phyloP scores from a whole-genome alignment of 1,140 invertebrate genomes.

The Nylanderia fulva region DNA sequence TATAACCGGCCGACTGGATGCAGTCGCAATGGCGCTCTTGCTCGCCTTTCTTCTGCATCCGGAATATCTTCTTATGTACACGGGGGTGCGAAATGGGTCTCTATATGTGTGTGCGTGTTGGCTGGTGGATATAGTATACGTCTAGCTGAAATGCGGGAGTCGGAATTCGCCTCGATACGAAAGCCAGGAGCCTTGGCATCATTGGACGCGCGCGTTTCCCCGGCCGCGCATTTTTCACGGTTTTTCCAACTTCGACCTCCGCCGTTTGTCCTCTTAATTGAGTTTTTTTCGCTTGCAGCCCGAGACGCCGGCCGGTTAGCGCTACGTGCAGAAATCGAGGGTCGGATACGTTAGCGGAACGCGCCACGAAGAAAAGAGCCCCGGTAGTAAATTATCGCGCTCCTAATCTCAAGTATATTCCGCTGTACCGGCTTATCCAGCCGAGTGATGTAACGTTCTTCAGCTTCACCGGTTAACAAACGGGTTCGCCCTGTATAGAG shows the following conservation, averaged over 20 bases:
- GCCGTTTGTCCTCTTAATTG: conserved; percentile 74
- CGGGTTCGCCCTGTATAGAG: conserved; percentile 14
- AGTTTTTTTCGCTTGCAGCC: conserved; percentile 66
- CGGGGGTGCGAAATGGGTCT: background rate
- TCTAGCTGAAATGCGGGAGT: conserved; percentile 21
- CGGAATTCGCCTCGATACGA: conserved; percentile 36
- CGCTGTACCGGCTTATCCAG: conserved; percentile 52
- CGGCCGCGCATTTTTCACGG: conserved; percentile 64
- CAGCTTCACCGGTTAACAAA: conserved; percentile 47
- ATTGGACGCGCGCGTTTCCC: conserved; percentile 13
- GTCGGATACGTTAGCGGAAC: conserved; percentile 30
- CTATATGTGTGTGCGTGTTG: background rate
- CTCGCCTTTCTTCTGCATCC: conserved; percentile 41
- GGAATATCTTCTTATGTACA: conserved; percentile 6
- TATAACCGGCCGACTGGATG: conserved; percentile 76
- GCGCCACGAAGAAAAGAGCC: conserved; percentile 58
- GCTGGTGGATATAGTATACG: background rate
- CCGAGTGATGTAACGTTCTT: conserved; percentile 55
- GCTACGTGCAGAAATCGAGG: conserved; percentile 40
- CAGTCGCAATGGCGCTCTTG: conserved; percentile 64
- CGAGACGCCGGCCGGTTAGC: conserved; percentile 40
- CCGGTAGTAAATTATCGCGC: conserved; percentile 68
- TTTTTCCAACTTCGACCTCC: conserved; percentile 58
- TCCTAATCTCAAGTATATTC: conserved; percentile 71
- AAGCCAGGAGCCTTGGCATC: conserved; percentile 54